Conservation (phyloP, 2,113 vertebrate genomes). For the Zootoca vivipara region DNA sequence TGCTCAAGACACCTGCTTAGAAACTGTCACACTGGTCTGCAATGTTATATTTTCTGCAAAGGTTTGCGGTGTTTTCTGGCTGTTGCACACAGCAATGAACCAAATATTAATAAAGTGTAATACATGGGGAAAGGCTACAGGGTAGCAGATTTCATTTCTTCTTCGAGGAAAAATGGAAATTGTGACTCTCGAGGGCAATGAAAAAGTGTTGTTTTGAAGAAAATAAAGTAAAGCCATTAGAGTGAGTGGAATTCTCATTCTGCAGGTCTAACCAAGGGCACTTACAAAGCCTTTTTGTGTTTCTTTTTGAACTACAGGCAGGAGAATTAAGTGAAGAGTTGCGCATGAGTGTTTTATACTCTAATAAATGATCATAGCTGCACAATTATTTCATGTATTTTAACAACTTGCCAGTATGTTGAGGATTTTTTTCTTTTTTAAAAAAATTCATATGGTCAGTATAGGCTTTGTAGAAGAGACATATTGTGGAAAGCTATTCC, state of each 20-base stretch:
- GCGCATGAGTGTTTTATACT: slow-evolving; percentile 6
- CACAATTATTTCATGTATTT: neutral
- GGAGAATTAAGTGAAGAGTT: neutral
- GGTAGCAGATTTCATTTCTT: slow-evolving; percentile 25
- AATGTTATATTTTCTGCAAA: neutral
- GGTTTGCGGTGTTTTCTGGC: neutral
- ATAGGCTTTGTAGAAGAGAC: neutral
- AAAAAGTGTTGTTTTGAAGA: slow-evolving; percentile 12
- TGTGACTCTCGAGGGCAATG: slow-evolving; percentile 6
- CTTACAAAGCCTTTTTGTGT: slow-evolving; percentile 1
- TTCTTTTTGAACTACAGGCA: neutral
- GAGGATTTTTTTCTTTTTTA: too few species aligned
- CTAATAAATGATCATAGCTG: neutral
- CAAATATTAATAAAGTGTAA: slow-evolving; percentile 30
- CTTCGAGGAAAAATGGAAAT: slow-evolving; percentile 22
- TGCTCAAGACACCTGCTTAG: neutral
- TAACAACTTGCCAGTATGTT: neutral
- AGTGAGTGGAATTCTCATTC: slow-evolving; percentile 3
- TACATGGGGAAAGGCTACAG: slow-evolving; percentile 3
- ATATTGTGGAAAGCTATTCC: too few species aligned
- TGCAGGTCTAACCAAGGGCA: neutral
- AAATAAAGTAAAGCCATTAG: slow-evolving; percentile 18
- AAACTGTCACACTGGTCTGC: neutral
- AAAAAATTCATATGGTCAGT: neutral
- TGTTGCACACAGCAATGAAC: slow-evolving; percentile 3